Conservation (phyloP, 2,888 invertebrate genomes). For the Neoitamus cyanurus region DNA sequence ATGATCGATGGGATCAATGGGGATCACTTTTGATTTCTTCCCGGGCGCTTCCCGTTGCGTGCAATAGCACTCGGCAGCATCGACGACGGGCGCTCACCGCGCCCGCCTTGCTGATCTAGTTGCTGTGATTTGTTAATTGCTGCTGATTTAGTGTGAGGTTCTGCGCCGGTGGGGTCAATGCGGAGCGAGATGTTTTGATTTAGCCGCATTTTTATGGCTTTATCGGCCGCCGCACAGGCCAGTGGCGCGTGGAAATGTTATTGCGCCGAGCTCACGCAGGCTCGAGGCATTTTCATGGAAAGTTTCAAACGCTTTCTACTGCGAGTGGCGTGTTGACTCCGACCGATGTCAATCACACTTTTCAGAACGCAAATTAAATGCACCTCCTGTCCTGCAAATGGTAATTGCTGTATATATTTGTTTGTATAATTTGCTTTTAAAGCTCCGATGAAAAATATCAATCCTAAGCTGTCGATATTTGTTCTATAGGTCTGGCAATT, state of each 20-base stretch:
- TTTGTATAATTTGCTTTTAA: no score
- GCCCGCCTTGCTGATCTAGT: slow-evolving; percentile 17
- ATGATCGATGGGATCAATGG: slow-evolving; percentile 46
- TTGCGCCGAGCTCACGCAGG: background rate
- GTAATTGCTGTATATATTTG: no score
- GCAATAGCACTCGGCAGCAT: background rate
- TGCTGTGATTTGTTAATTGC: slow-evolving; percentile 31
- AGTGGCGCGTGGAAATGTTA: background rate
- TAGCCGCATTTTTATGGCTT: background rate
- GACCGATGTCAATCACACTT: background rate
- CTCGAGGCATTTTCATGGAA: background rate
- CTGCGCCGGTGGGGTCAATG: background rate
- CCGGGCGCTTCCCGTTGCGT: slow-evolving; percentile 28
- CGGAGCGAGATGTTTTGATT: background rate
- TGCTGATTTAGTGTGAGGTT: slow-evolving; percentile 3
- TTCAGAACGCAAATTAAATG: background rate
- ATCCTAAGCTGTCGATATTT: no score
- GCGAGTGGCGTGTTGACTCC: background rate
- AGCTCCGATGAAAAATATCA: no score
- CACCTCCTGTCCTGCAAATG: no score
- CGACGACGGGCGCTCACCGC: background rate
- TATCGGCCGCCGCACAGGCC: background rate
- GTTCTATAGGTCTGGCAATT: no score
- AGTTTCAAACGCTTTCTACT: background rate
- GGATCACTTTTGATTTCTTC: slow-evolving; percentile 44